phyloP scores from a whole-genome alignment of 2,888 invertebrate genomes.

The Cyclophora punctaria region DNA sequence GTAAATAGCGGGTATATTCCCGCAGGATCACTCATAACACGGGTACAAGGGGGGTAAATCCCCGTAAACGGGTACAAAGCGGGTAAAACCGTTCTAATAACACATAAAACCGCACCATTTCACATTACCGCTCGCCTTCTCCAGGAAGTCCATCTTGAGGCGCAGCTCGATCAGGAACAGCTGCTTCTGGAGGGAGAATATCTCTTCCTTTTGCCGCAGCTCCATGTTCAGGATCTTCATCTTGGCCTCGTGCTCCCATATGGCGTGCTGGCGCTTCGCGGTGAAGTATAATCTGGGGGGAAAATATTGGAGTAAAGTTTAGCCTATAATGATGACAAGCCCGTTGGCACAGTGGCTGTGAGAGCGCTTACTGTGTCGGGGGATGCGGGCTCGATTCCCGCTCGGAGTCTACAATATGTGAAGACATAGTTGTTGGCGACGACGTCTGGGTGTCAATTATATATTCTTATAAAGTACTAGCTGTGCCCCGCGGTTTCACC shows the following conservation, averaged over 20 bases:
- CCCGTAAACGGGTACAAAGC: background rate
- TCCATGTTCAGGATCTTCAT: constrained; percentile 72
- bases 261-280: constrained; percentile 65
- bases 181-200: constrained; percentile 68
- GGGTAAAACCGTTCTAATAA: background rate
- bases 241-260: constrained; percentile 69
- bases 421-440: too few relatives aligned
- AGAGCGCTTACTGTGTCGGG: too few relatives aligned
- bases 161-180: constrained; percentile 65
- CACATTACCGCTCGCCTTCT: constrained; percentile 63
- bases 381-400: too few relatives aligned
- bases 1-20: too few relatives aligned
- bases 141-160: constrained; percentile 70
- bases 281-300: constrained; percentile 54
- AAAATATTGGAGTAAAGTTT: too few relatives aligned
- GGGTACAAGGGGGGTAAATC: background rate
- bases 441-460: too few relatives aligned
- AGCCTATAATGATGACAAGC: too few relatives aligned
- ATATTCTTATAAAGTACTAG: too few relatives aligned
- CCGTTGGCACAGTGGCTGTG: too few relatives aligned
- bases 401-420: too few relatives aligned
- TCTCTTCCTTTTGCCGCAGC: constrained; percentile 64
- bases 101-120: constrained; percentile 18
- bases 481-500: too few relatives aligned
- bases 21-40: too few relatives aligned